Evolutionary conservation across 2,113 vertebrate species (phyloP).

Genomic region (Myrmecobius fasciatus): DNA sequence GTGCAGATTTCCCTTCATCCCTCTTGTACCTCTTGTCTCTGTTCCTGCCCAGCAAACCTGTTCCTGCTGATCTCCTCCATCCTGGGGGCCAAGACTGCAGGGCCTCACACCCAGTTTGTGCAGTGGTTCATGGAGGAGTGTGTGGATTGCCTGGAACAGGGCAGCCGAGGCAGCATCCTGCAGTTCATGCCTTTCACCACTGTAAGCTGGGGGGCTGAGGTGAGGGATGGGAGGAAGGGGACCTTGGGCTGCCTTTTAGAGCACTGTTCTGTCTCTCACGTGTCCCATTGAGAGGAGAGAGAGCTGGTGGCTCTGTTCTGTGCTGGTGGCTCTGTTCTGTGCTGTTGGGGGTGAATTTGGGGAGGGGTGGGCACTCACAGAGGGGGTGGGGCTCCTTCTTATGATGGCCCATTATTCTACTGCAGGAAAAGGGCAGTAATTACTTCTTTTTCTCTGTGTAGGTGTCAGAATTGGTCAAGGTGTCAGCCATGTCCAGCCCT

Average conservation of each 20-base stretch:
- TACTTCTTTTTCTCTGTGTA: conserved; percentile 71
- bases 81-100: conserved; percentile 93
- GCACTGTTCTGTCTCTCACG: background rate
- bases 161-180: conserved; percentile 93
- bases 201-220: conserved; percentile 77
- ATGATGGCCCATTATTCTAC: fast-evolving
- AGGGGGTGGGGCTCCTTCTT: background rate
- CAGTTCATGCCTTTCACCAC: conserved; percentile 99
- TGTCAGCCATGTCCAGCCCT: conserved; percentile 95
- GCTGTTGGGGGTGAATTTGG: background rate
- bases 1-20: fast-evolving
- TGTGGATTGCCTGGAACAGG: conserved; percentile 95
- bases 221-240: background rate
- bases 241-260: background rate
- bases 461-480: conserved; percentile 97
- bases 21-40: background rate
- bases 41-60: conserved; percentile 89
- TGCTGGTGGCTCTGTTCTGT: no score
- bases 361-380: background rate
- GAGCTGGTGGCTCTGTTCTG: background rate
- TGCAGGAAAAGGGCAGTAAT: fast-evolving
- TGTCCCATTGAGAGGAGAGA: background rate
- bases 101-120: conserved; percentile 97
- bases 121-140: conserved; percentile 99
- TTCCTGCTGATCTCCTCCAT: conserved; percentile 97